Conservation (phyloP, 2,113 vertebrate genomes). For the Phrynocephalus versicolor region DNA sequence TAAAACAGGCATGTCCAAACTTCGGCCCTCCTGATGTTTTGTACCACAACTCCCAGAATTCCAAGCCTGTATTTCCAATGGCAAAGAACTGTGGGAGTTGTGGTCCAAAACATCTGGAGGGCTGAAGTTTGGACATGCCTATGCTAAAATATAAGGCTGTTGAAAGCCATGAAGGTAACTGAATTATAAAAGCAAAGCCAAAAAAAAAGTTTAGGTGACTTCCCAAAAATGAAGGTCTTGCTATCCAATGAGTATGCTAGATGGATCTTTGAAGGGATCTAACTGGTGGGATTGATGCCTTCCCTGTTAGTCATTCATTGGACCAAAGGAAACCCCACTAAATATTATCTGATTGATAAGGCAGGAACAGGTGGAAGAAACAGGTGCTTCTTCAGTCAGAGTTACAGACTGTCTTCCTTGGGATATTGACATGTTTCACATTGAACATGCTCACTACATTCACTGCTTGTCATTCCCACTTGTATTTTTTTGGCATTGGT, state of each 20-base stretch:
- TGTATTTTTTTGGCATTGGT: not conserved
- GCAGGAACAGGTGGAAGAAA: not conserved
- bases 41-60: too few relatives aligned
- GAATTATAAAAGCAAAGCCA: not conserved
- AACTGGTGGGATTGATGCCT: too few relatives aligned
- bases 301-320: too few relatives aligned
- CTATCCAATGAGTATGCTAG: not conserved
- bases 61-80: too few relatives aligned
- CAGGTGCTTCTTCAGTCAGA: not conserved
- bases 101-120: too few relatives aligned
- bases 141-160: not conserved
- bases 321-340: not conserved
- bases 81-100: too few relatives aligned
- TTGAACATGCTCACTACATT: not conserved
- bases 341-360: not conserved
- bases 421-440: not conserved
- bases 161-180: not conserved
- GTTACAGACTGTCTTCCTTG: not conserved
- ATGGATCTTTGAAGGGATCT: not conserved
- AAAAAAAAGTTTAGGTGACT: not conserved
- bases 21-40: too few relatives aligned
- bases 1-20: too few relatives aligned
- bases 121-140: too few relatives aligned
- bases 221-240: not conserved
- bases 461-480: not conserved